A percentile compares a stretch with the other conserved stretches of the same genome.
phyloP scores from a whole-genome alignment of 2,113 vertebrate genomes.

The Aphelocoma coerulescens region DNA sequence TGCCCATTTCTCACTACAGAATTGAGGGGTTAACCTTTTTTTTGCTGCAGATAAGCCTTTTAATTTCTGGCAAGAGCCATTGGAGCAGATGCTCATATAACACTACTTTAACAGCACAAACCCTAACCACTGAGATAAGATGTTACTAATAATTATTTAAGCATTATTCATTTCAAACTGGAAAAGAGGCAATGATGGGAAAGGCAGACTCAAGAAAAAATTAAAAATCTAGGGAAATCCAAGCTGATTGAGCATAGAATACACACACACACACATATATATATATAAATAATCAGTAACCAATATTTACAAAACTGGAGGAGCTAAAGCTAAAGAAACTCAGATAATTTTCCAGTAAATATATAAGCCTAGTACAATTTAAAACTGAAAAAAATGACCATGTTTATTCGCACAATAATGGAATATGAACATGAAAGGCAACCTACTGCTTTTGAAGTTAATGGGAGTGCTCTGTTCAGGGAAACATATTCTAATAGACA shows the following conservation, averaged over 20 bases:
- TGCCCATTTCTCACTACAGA: neutral
- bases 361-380: neutral
- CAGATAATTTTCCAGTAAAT: neutral
- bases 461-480: neutral
- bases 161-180: conserved; percentile 23
- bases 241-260: neutral
- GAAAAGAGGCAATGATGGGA: neutral
- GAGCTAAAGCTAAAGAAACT: neutral
- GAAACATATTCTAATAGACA: neutral
- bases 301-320: neutral
- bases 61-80: neutral
- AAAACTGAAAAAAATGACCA: neutral
- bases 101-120: conserved; percentile 42
- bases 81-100: conserved; percentile 20
- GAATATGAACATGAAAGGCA: neutral
- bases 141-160: conserved; percentile 41
- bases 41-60: neutral
- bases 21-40: neutral
- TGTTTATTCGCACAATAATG: neutral
- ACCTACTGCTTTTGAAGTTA: neutral
- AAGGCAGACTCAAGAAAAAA: neutral
- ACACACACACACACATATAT: neutral
- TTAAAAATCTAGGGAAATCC: neutral
- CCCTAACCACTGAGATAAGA: neutral
- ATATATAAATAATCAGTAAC: neutral